Evolutionary conservation across 2,113 vertebrate genomes (phyloP), one percentile per base, ranked within the genome.

Genomic region (Sceloporus undulatus): DNA sequence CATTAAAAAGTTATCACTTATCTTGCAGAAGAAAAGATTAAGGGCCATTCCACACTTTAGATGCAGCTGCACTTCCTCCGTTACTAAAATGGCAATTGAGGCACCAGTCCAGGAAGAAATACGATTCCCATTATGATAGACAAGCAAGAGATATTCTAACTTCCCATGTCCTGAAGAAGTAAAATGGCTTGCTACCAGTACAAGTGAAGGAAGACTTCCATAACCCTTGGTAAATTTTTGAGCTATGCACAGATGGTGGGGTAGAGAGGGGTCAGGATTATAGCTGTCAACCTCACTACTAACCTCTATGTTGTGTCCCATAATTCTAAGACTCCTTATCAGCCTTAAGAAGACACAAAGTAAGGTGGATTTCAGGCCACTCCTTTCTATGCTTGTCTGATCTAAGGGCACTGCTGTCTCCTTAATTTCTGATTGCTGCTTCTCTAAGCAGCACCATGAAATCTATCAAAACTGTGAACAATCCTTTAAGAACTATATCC

Each of bases 1-100:
- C 92, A 95, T 95, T 96, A 95, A 91, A 93, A 92, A 94, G 92
- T 95, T 94, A 95, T 94, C 93, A 92, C 93, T 96, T 95, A 92
- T 94, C 91, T 94, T 92, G 90, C 92, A 85, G 92, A 82, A 90
- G 91, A 93, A 87, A 89, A 94, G 94, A 94, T 96, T 94, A 95
- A 91, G 92, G 90, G 92, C 86, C 82, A 1, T 94, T 92, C 92
- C 78, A 90, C 92, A 91, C 89, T 95, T 95, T 96, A 94, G 93
- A 95, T 95, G 91, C 82, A 91, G 92, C 91, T 93, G 75, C 82
- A 87, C 90, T 94, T 94, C 89, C 91, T 92, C 89, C 87, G 92
- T 95, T 95, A 93, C 91, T 95, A 92, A 96, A 94, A 95, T 94
- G 93, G 94, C 94, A 94, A 94, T 93, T 95, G 94, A 94, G 93